Base-by-base conservation (phyloP, 92 coral and sea anemone species). In the Actinernus sp. region DNA sequence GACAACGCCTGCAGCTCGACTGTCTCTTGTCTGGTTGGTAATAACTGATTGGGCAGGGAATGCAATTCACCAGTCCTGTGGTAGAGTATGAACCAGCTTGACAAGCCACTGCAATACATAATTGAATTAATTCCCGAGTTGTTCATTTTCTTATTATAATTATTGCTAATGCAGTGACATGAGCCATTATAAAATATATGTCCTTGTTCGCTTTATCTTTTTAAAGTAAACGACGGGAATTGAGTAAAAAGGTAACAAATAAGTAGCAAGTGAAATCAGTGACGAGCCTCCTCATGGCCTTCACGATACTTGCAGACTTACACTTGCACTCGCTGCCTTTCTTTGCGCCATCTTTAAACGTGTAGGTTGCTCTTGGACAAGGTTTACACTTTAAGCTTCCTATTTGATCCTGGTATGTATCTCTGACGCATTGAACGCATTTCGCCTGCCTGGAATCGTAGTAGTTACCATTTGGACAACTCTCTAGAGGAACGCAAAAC, bases 31-130 rank as follows among this genome's bases (percentile, higher is more conserved):
- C 52, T 8, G 88, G 85, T 55, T 94, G 98, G 61, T 94, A 94
- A 36, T 68, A 70, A 46, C 96, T 90, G 58, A 87, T 52, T 7
- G 70, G 69, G 45, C 98, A 94, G 1, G 61, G 68, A 30, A 46
- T 59, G 65, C 98, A 94, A 29, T 66, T 85, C 26, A 55, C 65
- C 31, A 94, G 71, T 44, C 98, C 98, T 57, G 93, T 84, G 0
- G 91, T 53, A 0, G 98, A 94, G 25, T 63, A 82, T 39, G 82
- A 81, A n/a, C 98, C 98, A 7, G 88, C 63, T 16, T 84, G 88
- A 17, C 98, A 94, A 9, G 88, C 83, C 6, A 69, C 98, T 94
- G 55, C 20, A 73, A 58, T 21, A 13, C 43, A 36, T 26, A 31
- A 19, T 11, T 27, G 13, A 14, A n/a, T n/a, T n/a, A n/a, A n/a